Base-by-base conservation (phyloP, 2,888 invertebrate genomes). In the Epicampocera succincta region DNA sequence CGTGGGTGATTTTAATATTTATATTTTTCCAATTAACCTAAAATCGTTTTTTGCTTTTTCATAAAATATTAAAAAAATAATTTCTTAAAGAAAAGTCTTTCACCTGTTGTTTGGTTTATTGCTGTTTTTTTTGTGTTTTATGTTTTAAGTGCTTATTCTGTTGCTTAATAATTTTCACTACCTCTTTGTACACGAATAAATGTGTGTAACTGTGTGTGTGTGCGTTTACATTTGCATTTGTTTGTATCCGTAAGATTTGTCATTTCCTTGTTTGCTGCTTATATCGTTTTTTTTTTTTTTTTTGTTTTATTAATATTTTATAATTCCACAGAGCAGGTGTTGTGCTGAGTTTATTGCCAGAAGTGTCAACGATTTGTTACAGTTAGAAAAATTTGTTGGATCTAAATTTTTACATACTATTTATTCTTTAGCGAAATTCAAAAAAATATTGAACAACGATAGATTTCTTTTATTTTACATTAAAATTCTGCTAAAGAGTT, bases 31-130 rank as follows among this genome's bases (percentile, higher is more conserved):
- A 82, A 78, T 82, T 78, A 75, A 66, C 77, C 77, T 74, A 42
- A 19, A 74, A 74, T 61, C 48, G 60, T 21, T 61, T 21, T 54
- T 66, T 29, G 25, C 33, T 33, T 33, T 50, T 65, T 71, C 69
- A 82, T 82, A 71, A 78, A 82, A 82, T 65, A 74, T 82, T 82
- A 82, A 82, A 56, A 78, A 78, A 82, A 82, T 78, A 82, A 82
- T 78, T 71, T 82, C 54, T 82, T 78, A 75, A 66, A 71, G 25
- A 71, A 78, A 78, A 61, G 56, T 54, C 61, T 17, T 42, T 74
- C 82, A 82, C 82, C 82, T 78, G 82, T 82, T 82, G 82, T 78
- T 72, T 65, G 46, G 2, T 40, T 56, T 68, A 19, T 29, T 61
- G 42, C 9, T 44, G 21, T 5, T n/a, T n/a, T n/a, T n/a, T n/a